Conservation (phyloP, 2,797 vertebrate genomes). For the Eulemur albifrons region DNA sequence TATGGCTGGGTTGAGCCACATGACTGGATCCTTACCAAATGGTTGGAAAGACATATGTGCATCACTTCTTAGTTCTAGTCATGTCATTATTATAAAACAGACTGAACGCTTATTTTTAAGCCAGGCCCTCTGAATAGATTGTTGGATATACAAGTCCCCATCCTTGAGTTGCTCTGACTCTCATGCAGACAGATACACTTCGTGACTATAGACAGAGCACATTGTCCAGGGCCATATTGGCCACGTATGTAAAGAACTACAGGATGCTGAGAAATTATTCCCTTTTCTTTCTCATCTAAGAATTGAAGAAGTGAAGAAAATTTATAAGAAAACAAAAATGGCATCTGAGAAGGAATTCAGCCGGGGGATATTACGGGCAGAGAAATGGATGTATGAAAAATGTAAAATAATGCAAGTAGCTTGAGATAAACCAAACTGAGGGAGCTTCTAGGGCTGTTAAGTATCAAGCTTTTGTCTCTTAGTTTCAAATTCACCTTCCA, state of each 20-base stretch:
- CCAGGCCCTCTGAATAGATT: neutral
- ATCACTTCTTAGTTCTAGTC: neutral
- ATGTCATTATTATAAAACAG: neutral
- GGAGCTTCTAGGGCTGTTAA: neutral
- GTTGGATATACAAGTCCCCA: neutral
- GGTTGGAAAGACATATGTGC: neutral
- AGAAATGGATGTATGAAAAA: neutral
- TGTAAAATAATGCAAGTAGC: neutral
- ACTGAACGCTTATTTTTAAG: neutral
- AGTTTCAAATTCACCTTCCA: neutral
- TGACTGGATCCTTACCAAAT: neutral
- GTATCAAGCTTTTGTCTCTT: neutral
- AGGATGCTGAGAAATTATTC: neutral
- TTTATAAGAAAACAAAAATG: neutral
- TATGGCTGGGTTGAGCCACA: neutral
- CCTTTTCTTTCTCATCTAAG: neutral
- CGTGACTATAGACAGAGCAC: neutral
- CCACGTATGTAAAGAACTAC: neutral
- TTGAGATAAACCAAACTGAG: neutral
- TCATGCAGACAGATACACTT: neutral
- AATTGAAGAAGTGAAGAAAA: neutral
- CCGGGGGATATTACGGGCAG: neutral
- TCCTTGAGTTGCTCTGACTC: neutral
- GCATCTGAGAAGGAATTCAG: neutral
- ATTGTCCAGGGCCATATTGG: accelerated